Conservation (phyloP, 2,888 invertebrate species). For the Leucoma salicis region DNA sequence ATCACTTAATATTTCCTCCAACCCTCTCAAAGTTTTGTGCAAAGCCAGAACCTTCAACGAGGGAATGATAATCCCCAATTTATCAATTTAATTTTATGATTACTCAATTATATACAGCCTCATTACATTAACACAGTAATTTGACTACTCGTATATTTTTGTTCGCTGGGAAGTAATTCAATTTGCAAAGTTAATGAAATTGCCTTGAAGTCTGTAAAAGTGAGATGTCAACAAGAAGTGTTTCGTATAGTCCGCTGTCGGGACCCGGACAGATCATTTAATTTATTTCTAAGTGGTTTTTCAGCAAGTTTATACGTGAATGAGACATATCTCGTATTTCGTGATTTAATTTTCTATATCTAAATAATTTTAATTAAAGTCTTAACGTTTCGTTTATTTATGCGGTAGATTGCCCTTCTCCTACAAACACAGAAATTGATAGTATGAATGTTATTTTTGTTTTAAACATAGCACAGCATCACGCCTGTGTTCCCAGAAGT, state of each 20-base stretch:
- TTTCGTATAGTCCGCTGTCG: conserved; percentile 1
- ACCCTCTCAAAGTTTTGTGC: background rate
- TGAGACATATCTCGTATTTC: background rate
- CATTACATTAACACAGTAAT: conserved; percentile 14
- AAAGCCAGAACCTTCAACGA: conserved; percentile 1
- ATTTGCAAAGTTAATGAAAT: conserved; percentile 21
- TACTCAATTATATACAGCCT: conserved; percentile 12
- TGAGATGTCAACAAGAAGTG: conserved; percentile 11
- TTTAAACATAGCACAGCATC: too few relatives aligned
- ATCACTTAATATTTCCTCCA: background rate
- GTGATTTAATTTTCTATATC: background rate
- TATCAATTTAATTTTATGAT: conserved; percentile 12
- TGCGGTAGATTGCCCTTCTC: too few relatives aligned
- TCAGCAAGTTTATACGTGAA: background rate
- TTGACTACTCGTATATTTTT: conserved; percentile 10
- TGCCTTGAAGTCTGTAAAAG: conserved; percentile 13
- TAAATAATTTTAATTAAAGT: background rate
- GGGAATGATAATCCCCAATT: conserved; percentile 10
- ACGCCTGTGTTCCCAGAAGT: too few relatives aligned
- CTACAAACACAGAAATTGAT: too few relatives aligned
- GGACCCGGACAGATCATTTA: background rate
- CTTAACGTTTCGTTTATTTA: too few relatives aligned
- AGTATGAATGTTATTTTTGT: too few relatives aligned
- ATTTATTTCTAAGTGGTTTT: conserved; percentile 1
- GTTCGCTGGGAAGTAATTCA: background rate